Evolutionary conservation across 1,140 invertebrate species (phyloP).

Genomic region (Pantala flavescens): DNA sequence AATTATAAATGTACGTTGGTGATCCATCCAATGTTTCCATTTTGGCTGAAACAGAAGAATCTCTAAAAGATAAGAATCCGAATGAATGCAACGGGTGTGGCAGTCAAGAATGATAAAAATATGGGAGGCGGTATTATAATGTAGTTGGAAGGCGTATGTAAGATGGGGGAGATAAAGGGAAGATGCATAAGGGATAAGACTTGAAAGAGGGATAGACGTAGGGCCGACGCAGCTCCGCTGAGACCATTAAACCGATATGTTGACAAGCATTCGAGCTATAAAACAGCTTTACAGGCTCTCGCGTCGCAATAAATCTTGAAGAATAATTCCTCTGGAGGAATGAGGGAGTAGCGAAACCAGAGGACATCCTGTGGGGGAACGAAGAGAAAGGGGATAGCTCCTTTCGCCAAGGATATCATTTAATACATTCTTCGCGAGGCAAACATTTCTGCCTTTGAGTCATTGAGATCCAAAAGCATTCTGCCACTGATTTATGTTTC

Average conservation of each 20-base stretch:
- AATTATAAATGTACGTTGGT: too few relatives aligned
- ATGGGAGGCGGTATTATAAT: neutral
- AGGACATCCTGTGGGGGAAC: neutral
- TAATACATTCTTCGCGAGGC: too few relatives aligned
- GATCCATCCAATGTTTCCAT: too few relatives aligned
- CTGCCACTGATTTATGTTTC: too few relatives aligned
- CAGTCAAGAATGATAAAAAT: neutral
- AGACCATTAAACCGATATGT: constrained; percentile 9
- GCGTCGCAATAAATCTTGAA: constrained; percentile 5
- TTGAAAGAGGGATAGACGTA: neutral
- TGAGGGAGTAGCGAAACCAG: neutral
- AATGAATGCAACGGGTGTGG: neutral
- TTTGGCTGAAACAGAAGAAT: too few relatives aligned
- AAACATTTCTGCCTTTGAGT: too few relatives aligned
- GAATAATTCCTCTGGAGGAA: constrained; percentile 2
- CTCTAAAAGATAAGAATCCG: neutral
- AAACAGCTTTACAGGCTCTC: constrained; percentile 8
- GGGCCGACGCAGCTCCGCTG: constrained; percentile 3
- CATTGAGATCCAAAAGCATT: too few relatives aligned
- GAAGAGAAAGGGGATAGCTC: neutral
- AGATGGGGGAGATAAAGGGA: neutral
- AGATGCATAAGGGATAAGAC: neutral
- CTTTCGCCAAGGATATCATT: too few relatives aligned
- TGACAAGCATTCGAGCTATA: constrained; percentile 9
- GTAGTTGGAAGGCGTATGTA: neutral